Base-by-base conservation (phyloP, 1,140 invertebrate genomes). In the Diorhabda carinulata region DNA sequence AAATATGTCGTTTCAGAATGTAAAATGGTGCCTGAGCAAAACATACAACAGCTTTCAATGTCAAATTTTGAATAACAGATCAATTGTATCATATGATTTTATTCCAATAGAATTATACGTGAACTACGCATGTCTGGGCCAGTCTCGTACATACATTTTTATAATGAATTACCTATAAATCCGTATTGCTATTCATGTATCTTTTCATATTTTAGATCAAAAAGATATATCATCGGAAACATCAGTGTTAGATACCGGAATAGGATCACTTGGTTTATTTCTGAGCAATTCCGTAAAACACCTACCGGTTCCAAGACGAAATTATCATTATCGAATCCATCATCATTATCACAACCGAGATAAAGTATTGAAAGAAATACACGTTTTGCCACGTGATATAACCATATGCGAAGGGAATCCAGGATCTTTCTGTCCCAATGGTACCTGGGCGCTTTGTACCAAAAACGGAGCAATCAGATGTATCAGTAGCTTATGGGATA, bases 311-410 rank as follows among this genome's bases (percentile, higher is more conserved):
- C 72, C 69, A 52, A 73, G 47, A 52, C 66, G 67, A 47, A 68
- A 70, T 42, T 69, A 73, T 57, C 72, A 73, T 56, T 74, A 72
- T 52, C 65, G 42, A 43, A 71, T 74, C 4, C 69, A 72, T 42
- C 73, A 74, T 66, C 72, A 74, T 47, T 69, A 74, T 41, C 73
- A 74, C 52, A 72, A 74, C 60, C 63, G 47, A 25, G 65, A 72
- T 1, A 61, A 41, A 42, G 66, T 72, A 41, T 69, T 68, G 61
- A 68, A 62, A 62, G 44, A 74, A 52, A 57, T 59, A 8, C 45
- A 57, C 8, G 66, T 74, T 10, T 44, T 45, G 10, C 44, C 70
- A 0, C 72, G 68, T 57, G 56, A 62, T 6, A 70, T 74, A 43
- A 64, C 70, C 43, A 64, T 56, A 47, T 74, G 73, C 63, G 66